Conservation (phyloP, 2,113 vertebrate species). For the Gymnogyps californianus region DNA sequence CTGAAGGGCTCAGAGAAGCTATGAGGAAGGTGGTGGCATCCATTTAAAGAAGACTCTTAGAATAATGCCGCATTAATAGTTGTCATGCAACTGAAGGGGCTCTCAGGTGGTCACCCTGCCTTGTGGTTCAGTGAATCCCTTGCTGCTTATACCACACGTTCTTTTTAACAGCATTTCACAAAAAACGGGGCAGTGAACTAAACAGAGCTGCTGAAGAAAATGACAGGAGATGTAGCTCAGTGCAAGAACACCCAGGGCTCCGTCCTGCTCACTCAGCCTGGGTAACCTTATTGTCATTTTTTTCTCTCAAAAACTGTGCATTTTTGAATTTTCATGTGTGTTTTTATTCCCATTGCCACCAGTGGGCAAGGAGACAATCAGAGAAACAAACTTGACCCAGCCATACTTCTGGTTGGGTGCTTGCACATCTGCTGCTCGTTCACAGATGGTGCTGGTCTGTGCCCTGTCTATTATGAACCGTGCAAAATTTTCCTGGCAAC, state of each 20-base stretch:
- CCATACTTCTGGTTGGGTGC: neutral
- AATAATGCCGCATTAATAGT: neutral
- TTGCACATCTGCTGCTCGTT: neutral
- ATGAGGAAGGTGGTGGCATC: neutral
- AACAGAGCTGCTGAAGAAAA: neutral
- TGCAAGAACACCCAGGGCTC: neutral
- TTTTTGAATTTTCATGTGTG: neutral
- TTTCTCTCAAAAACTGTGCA: neutral
- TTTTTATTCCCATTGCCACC: neutral
- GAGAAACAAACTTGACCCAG: neutral
- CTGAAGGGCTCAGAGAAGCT: neutral
- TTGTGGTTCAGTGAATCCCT: neutral
- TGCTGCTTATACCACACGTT: neutral
- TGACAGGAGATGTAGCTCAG: neutral
- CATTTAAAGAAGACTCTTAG: neutral
- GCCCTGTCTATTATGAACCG: neutral
- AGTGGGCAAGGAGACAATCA: neutral
- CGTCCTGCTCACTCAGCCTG: neutral
- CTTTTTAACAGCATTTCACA: neutral
- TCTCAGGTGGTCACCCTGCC: neutral
- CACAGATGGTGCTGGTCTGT: neutral
- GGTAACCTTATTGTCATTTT: neutral
- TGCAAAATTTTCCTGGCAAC: neutral
- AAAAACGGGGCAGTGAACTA: neutral
- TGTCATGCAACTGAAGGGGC: neutral